These are phyloP conservation scores for Yponomeuta plumbellus DNA, from an alignment of 2,888 invertebrate genomes.

Conservation along the genomic window DNA sequence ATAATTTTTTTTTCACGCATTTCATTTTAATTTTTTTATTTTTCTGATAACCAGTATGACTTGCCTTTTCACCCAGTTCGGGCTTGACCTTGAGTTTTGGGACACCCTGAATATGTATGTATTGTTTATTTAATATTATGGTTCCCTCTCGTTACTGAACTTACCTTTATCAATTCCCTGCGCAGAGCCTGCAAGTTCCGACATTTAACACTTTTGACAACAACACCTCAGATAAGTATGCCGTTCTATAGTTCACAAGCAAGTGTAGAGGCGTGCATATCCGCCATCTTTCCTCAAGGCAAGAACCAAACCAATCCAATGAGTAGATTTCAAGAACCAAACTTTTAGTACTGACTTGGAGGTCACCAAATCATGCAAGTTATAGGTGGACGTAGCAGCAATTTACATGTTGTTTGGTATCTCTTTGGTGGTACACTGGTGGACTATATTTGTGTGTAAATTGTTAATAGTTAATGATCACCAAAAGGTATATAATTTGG, in stretches of 20 bases:
- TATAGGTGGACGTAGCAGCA: neutral
- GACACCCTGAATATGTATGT: no score
- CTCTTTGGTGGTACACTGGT: neutral
- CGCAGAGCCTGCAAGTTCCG: neutral
- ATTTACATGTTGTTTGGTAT: neutral
- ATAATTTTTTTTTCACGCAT: no score
- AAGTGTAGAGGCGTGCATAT: conserved; percentile 17
- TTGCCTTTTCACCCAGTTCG: no score
- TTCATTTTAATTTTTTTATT: no score
- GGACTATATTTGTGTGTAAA: neutral
- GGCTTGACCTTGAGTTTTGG: no score
- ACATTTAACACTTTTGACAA: neutral
- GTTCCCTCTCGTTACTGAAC: neutral
- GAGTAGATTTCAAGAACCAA: neutral
- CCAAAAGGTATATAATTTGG: neutral
- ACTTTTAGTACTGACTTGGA: neutral
- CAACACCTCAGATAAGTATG: neutral
- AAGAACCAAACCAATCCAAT: neutral
- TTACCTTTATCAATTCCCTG: neutral
- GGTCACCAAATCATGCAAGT: neutral
- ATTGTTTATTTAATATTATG: no score
- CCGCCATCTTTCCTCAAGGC: conserved; percentile 11
- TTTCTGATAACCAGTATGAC: no score
- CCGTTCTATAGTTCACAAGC: neutral
- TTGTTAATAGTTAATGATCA: neutral